These are phyloP conservation scores for Cariama cristata DNA, from an alignment of 2,113 vertebrate species.

Conservation along the genomic window DNA sequence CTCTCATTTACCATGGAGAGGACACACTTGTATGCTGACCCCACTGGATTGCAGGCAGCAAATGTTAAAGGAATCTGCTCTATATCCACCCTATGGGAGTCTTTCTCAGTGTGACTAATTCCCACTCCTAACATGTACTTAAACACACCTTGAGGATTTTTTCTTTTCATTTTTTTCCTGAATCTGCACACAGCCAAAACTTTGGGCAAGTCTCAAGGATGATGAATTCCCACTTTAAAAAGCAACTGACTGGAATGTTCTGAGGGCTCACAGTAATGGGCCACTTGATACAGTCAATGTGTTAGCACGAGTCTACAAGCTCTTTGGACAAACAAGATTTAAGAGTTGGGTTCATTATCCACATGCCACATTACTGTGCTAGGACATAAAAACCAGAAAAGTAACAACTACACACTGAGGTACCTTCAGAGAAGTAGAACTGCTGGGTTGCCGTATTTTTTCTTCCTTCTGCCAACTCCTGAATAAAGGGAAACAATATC, in stretches of 20 bases:
- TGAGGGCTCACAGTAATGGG: neutral
- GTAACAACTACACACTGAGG: neutral
- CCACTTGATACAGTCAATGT: neutral
- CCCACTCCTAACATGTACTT: neutral
- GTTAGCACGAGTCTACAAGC: neutral
- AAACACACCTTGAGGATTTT: neutral
- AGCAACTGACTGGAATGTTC: neutral
- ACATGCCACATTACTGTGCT: neutral
- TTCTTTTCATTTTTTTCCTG: fast-evolving
- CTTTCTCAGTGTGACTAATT: neutral
- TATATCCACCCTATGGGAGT: neutral
- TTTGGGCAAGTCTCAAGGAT: neutral
- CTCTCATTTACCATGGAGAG: neutral
- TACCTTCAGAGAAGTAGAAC: neutral
- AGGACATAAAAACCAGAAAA: neutral
- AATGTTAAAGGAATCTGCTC: neutral
- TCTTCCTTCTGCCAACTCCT: neutral
- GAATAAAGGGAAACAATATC: neutral
- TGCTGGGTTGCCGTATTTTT: neutral
- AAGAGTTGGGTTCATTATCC: neutral
- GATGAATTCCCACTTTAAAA: neutral
- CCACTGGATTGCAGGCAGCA: neutral
- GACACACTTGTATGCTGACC: neutral
- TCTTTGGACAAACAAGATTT: neutral
- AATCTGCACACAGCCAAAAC: neutral